These are phyloP conservation scores for Actenoides lindsayi DNA, from an alignment of 2,113 vertebrate genomes.

Conservation along the genomic window DNA sequence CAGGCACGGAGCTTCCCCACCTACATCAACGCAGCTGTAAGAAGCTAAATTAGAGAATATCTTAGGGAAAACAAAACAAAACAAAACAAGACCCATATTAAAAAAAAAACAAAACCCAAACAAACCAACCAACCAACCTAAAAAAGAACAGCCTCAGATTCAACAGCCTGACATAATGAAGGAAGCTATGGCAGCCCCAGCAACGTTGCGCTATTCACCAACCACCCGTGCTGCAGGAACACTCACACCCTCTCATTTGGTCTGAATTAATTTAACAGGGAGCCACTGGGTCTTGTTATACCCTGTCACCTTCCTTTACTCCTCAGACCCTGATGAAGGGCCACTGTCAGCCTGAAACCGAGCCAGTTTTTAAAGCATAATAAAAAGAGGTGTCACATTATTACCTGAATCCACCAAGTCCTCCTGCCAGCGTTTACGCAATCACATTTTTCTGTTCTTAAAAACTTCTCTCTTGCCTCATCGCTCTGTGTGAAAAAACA, in stretches of 20 bases:
- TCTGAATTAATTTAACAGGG: not conserved
- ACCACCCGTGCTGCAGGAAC: not conserved
- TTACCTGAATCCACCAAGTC: conserved; percentile 59
- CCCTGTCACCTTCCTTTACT: not conserved
- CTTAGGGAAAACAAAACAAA: not conserved
- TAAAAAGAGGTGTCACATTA: not conserved
- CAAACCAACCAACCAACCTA: not conserved
- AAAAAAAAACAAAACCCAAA: not conserved
- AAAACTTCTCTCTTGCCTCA: conserved; percentile 55
- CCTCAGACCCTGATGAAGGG: not conserved
- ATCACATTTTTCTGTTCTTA: conserved; percentile 66
- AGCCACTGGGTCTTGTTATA: not conserved
- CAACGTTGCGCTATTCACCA: not conserved
- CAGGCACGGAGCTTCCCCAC: not conserved
- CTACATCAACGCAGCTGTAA: not conserved
- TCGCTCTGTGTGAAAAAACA: conserved; percentile 46
- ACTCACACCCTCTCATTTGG: not conserved
- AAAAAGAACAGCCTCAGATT: not conserved
- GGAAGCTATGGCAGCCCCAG: not conserved
- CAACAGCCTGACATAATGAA: not conserved
- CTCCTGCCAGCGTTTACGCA: conserved; percentile 33
- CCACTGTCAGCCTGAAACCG: not conserved
- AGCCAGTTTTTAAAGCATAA: not conserved
- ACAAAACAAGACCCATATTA: not conserved
- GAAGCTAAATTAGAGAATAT: not conserved